Evolutionary conservation across 2,888 invertebrate species (phyloP), one percentile per base, ranked within the genome.

Genomic region (Pyrocoelia pectoralis): DNA sequence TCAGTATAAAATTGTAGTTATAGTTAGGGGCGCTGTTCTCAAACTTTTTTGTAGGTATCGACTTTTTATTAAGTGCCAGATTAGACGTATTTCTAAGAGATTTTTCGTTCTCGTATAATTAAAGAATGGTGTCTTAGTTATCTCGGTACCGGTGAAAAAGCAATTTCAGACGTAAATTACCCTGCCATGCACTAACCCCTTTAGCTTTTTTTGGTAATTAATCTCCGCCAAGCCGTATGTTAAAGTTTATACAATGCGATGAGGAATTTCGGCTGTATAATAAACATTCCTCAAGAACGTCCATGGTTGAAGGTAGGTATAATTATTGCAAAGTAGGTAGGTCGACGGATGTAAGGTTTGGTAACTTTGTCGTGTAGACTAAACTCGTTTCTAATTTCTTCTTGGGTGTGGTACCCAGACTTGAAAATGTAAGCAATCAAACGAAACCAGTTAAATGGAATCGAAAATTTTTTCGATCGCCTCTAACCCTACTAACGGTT

Each of bases 321-420:
- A 67, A 67, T 66, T 66, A 64, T 55, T 61, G 61, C 65, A 57
- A 67, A 64, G 65, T 67, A 65, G 67, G 65, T 67, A 65, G 67
- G 67, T 67, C 67, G 65, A 61, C 51, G 65, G 67, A 65, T 61
- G 41, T 52, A 61, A 67, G 63, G 55, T 65, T 67, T 65, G 67
- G 61, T 56, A 10, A 17, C 49, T 40, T 60, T 52, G 38, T 38
- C 43, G 43, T 14, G 9, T 8, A 38, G 40, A 43, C 50, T 58
- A 65, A 59, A 62, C 57, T 68, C 56, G 43, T 53, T 65, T 67
- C 61, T 61, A 52, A 57, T 56, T 60, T 64, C 68, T 67, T 57
- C 61, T 49, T 67, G 68, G 68, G 68, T 67, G 68, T 68, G 68
- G 67, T 65, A 28, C 59, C 54, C 33, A 14, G 56, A 5, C 24